phyloP scores from a whole-genome alignment of 2,797 vertebrate genomes.

The Sebastes cheni region DNA sequence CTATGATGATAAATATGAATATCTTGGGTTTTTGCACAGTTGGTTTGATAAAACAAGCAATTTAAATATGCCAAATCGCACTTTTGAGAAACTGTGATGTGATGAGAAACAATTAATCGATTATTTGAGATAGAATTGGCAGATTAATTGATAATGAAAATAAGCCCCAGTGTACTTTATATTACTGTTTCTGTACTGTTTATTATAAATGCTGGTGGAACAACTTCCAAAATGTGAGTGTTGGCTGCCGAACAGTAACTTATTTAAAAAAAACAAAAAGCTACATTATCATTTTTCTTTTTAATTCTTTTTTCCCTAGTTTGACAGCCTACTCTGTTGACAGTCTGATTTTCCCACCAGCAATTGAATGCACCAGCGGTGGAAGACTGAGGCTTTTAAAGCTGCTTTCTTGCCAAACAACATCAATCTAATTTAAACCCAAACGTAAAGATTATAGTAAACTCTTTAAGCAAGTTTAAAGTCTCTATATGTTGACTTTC shows the following conservation, averaged over 20 bases:
- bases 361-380: neutral
- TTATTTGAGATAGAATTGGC: neutral
- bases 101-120: neutral
- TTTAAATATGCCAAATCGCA: neutral
- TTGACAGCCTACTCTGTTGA: neutral
- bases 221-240: no score
- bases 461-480: neutral
- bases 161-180: neutral
- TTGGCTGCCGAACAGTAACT: neutral
- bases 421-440: neutral
- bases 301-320: neutral
- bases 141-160: neutral
- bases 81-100: neutral
- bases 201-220: no score
- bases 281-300: neutral
- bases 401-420: neutral
- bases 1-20: neutral
- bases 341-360: neutral
- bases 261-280: neutral
- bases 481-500: neutral
- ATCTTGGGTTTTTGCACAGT: neutral
- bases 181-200: no score
- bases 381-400: neutral
- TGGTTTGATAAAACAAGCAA: neutral
- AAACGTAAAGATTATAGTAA: neutral